Percentiles rank a stretch among this genome's conserved stretches.
phyloP scores from a whole-genome alignment of 2,113 vertebrate genomes.

The Pithys albifrons region DNA sequence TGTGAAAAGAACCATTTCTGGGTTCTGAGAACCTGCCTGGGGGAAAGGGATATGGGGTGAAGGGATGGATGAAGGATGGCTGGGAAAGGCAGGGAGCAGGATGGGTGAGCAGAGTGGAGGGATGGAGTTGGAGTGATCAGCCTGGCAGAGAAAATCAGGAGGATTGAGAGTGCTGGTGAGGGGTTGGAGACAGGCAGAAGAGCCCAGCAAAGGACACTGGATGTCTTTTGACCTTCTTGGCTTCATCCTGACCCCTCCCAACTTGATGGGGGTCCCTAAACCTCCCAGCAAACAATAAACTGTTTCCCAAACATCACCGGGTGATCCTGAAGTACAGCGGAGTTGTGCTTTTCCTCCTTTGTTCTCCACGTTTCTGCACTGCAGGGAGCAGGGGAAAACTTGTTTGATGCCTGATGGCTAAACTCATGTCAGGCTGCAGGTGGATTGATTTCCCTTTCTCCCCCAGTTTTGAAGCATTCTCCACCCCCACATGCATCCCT shows the following conservation, averaged over 20 bases:
- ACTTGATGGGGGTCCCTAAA: fast-evolving
- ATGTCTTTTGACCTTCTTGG: neutral
- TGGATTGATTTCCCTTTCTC: neutral
- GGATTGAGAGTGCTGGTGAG: neutral
- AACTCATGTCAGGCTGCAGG: neutral
- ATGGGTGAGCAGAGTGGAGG: neutral
- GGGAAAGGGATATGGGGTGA: neutral
- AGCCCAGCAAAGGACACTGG: neutral
- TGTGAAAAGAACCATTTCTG: neutral
- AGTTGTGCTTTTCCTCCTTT: neutral
- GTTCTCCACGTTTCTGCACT: neutral
- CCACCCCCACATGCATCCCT: fast-evolving
- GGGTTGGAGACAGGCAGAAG: neutral
- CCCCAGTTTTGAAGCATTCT: neutral
- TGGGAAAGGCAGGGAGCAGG: neutral
- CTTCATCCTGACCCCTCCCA: neutral
- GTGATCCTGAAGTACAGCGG: neutral
- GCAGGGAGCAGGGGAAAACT: neutral
- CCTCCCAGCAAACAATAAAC: neutral
- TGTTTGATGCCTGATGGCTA: neutral
- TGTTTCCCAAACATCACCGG: neutral
- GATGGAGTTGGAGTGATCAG: neutral
- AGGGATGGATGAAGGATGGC: neutral
- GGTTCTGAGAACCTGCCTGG: neutral
- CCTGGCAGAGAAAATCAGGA: neutral